A percentile compares a stretch with the other conserved stretches of the same genome.
Evolutionary conservation across 1,140 invertebrate genomes (phyloP).

Genomic region (Homalodisca vitripennis): DNA sequence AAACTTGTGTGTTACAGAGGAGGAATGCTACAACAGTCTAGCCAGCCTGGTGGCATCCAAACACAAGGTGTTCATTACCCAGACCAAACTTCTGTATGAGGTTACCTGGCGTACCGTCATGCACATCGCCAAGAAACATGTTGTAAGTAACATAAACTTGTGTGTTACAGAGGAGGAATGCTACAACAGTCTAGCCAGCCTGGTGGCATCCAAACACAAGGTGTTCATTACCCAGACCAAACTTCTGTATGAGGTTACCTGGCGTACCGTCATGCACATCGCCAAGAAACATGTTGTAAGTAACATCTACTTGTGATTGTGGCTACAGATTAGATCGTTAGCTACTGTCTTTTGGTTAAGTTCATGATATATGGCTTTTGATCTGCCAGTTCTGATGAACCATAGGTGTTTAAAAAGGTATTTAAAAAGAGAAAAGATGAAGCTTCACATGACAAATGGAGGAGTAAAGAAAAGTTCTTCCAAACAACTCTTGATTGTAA

Average conservation of each 20-base stretch:
- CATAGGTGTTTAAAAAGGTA: too few species aligned
- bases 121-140: conserved; percentile 94
- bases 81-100: conserved; percentile 90
- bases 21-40: conserved; percentile 91
- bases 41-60: conserved; percentile 83
- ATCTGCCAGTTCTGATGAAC: too few species aligned
- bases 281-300: conserved; percentile 94
- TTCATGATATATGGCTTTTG: too few species aligned
- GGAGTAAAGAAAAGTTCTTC: too few species aligned
- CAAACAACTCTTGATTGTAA: too few species aligned
- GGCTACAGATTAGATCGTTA: too few species aligned
- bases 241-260: conserved; percentile 86
- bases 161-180: conserved; percentile 82
- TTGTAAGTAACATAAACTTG: conserved; percentile 67
- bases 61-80: conserved; percentile 88
- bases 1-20: conserved; percentile 67
- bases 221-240: conserved; percentile 94
- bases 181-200: conserved; percentile 86
- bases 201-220: conserved; percentile 83
- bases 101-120: conserved; percentile 89
- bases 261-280: conserved; percentile 90
- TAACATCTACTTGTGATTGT: conserved; percentile 46
- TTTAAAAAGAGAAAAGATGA: too few species aligned
- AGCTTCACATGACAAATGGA: too few species aligned
- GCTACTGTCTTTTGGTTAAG: too few species aligned